These are phyloP conservation scores for Anniella stebbinsi DNA, from an alignment of 2,797 vertebrate genomes.

Conservation along the genomic window DNA sequence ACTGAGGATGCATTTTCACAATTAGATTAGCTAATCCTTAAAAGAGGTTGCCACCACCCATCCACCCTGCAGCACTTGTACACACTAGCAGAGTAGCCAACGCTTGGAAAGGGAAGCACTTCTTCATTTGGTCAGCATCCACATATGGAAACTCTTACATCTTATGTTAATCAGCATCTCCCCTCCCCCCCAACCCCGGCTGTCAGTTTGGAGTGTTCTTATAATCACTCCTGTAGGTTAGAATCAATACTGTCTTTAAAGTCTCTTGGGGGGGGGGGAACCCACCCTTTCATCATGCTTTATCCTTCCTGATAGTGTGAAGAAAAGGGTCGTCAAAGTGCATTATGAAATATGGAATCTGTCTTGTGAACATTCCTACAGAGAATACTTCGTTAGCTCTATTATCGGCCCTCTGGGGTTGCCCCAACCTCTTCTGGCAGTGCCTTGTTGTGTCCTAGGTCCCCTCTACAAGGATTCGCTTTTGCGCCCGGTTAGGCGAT, in stretches of 20 bases:
- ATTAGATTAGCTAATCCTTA: background rate
- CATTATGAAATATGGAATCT: conserved; percentile 4
- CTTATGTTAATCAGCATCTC: conserved; percentile 15
- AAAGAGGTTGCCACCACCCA: background rate
- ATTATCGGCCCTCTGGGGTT: background rate
- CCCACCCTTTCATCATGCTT: conserved; percentile 15
- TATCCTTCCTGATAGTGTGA: conserved; percentile 16
- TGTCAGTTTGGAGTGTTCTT: conserved; percentile 25
- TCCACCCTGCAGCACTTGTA: background rate
- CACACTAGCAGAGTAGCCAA: background rate
- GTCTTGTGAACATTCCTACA: conserved; percentile 2
- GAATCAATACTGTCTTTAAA: conserved; percentile 33
- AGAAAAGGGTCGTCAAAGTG: conserved; percentile 20
- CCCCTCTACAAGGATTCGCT: no score
- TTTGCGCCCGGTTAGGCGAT: no score
- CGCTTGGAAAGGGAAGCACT: background rate
- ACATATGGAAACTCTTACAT: conserved; percentile 9
- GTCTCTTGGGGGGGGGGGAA: background rate
- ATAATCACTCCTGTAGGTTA: conserved; percentile 15
- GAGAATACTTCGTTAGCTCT: background rate
- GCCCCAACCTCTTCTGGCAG: background rate
- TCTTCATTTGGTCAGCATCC: conserved; percentile 24
- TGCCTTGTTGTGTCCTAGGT: background rate
- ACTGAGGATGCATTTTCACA: background rate
- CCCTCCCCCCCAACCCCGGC: no score